phyloP scores from a whole-genome alignment of 2,888 invertebrate genomes.

The Eledona agricola region DNA sequence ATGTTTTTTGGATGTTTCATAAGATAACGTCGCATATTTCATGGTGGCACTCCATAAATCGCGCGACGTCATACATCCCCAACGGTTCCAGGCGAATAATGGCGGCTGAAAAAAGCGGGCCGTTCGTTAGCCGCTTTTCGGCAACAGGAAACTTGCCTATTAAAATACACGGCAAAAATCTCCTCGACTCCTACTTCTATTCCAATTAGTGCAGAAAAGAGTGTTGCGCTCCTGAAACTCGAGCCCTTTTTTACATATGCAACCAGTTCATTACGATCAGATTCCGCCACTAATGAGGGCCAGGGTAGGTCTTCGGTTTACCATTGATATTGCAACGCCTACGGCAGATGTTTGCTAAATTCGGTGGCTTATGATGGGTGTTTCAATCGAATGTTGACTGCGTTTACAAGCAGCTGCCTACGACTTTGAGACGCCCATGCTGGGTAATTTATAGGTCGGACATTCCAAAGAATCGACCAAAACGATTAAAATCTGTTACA shows the following conservation, averaged over 20 bases:
- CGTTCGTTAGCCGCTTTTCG: slow-evolving; percentile 19
- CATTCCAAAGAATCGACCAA: too few species aligned
- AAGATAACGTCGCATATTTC: slow-evolving; percentile 46
- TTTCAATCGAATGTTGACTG: slow-evolving; percentile 14
- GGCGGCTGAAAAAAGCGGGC: too few species aligned
- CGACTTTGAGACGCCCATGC: slow-evolving; percentile 17
- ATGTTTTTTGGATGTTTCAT: slow-evolving; percentile 43
- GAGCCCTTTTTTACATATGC: slow-evolving; percentile 32
- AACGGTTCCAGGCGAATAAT: slow-evolving; percentile 7
- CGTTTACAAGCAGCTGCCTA: slow-evolving; percentile 26
- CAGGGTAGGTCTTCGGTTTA: slow-evolving; percentile 12
- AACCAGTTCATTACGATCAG: slow-evolving; percentile 37
- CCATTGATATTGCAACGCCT: slow-evolving; percentile 32
- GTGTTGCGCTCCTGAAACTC: slow-evolving; percentile 32
- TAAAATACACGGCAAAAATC: slow-evolving; percentile 13
- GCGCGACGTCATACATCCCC: slow-evolving; percentile 26
- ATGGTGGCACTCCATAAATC: slow-evolving; percentile 46
- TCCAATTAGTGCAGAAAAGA: slow-evolving; percentile 23
- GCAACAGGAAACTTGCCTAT: slow-evolving; percentile 13
- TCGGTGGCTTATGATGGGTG: slow-evolving; percentile 23
- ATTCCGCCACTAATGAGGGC: slow-evolving; percentile 36
- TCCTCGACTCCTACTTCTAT: slow-evolving; percentile 14
- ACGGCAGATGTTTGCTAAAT: slow-evolving; percentile 34
- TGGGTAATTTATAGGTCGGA: slow-evolving; percentile 13
- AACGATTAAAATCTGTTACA: too few species aligned